Base-by-base conservation (phyloP, 1,140 invertebrate species). In the Drosophila elegans region DNA sequence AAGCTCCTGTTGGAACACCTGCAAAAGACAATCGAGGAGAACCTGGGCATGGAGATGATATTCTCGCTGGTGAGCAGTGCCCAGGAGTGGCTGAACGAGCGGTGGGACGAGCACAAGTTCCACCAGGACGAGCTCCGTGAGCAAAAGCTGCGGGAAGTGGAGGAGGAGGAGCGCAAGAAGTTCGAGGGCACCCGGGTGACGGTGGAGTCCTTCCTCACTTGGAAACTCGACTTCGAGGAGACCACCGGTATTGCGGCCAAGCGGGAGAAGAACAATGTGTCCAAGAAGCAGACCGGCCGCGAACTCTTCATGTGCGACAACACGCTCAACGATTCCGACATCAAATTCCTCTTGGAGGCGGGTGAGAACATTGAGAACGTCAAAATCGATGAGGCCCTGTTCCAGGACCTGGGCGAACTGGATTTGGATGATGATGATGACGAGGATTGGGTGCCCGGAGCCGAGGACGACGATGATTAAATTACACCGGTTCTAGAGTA, bases 31-130 rank as follows among this genome's bases (percentile, higher is more conserved):
- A 96, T 95, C 61, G 93, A 96, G 69, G 97, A 98, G 91, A 99
- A 98, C 93, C 83, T 99, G 64, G 98, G 98, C 3, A 99, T 98
- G 96, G 98, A 98, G 11, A 99, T 99, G 98, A 95, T 99, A 29
- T 99, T 99, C 92, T 99, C 98, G 27, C 93, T 99, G 81, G 98
- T 99, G 3, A 98, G 97, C 46, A 95, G 96, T 53, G 96, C 97
- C 5, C 96, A 98, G 93, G 98, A 99, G 93, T 98, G 97, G 97
- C 93, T 98, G 1, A 97, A 97, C 93, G 94, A 95, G 25, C 95
- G 96, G 75, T 97, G 95, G 94, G 98, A 98, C 92, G 94, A 94
- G 48, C 94, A 95, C 42, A 96, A 96, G 81, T 95, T 95, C 73
- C 93, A 94, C 48, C 94, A 95, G 83, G 95, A 97, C 92, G 96